phyloP scores from a whole-genome alignment of 2,797 vertebrate species.

The Morelia viridis region DNA sequence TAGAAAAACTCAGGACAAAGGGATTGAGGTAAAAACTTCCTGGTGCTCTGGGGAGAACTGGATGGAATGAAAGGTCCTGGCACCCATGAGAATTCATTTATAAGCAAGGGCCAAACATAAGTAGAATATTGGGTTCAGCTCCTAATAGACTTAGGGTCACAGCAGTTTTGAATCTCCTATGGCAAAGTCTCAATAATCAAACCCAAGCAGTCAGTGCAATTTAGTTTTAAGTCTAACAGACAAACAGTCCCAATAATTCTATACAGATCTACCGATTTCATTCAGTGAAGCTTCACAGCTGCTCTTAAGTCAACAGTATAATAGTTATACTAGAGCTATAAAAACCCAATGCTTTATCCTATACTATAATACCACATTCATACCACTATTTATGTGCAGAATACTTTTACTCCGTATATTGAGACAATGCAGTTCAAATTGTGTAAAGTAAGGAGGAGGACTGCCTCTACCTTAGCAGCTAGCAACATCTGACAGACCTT shows the following conservation, averaged over 20 bases:
- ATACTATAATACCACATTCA: background rate
- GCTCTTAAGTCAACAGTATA: background rate
- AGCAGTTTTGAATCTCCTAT: background rate
- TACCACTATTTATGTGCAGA: background rate
- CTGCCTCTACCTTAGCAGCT: background rate
- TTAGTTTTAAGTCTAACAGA: background rate
- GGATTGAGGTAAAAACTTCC: background rate
- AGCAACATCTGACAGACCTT: background rate
- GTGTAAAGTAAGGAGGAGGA: background rate
- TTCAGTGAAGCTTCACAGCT: background rate
- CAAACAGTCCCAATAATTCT: background rate
- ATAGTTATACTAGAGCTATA: background rate
- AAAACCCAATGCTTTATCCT: background rate
- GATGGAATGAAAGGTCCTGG: background rate
- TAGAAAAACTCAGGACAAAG: background rate
- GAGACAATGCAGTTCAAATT: background rate
- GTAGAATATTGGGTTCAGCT: background rate
- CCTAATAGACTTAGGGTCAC: background rate
- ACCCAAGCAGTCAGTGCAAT: too few species aligned
- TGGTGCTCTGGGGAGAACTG: background rate
- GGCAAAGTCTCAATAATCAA: background rate
- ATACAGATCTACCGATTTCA: background rate
- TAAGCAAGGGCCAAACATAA: background rate
- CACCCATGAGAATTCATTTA: background rate
- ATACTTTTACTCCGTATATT: background rate